A percentile compares a stretch with the other conserved stretches of the same genome.
These are phyloP conservation scores for Crossaster papposus DNA, from an alignment of 53 echinoderm and acorn worm genomes.

Conservation along the genomic window DNA sequence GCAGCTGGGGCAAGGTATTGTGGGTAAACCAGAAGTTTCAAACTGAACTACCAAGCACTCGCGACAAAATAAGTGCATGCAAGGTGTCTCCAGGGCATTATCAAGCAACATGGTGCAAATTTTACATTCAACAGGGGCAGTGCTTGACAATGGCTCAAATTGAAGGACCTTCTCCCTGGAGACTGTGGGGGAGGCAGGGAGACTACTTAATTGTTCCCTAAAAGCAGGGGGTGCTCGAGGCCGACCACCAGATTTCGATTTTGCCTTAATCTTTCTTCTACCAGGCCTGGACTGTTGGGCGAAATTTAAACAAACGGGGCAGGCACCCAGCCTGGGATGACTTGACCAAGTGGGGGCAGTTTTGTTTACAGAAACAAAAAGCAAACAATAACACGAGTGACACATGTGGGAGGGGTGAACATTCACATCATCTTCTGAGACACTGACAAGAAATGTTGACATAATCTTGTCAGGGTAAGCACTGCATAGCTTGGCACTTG, in stretches of 20 bases:
- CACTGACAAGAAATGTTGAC: not conserved
- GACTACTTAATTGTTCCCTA: not conserved
- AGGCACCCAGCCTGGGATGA: not conserved
- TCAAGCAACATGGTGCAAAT: slow-evolving; percentile 23
- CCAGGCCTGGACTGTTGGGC: not conserved
- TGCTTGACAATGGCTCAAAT: not conserved
- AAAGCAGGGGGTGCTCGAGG: not conserved
- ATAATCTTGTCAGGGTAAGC: not conserved
- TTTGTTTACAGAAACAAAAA: not conserved
- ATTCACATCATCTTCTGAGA: not conserved
- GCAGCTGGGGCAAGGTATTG: not conserved
- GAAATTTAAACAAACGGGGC: not conserved
- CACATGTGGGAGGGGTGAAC: not conserved
- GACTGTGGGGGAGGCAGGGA: not conserved
- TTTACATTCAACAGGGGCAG: slow-evolving; percentile 1
- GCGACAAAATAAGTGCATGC: slow-evolving; percentile 18
- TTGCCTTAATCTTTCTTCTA: not conserved
- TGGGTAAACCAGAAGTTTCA: not conserved
- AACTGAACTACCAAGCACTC: slow-evolving; percentile 22
- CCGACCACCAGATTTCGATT: not conserved
- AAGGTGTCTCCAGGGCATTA: slow-evolving; percentile 40
- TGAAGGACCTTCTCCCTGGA: not conserved
- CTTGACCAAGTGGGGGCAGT: not conserved
- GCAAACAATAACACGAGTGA: not conserved
- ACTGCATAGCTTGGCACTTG: slow-evolving; percentile 7